Conservation (phyloP, 2,888 invertebrate species). For the Atherix ibis region DNA sequence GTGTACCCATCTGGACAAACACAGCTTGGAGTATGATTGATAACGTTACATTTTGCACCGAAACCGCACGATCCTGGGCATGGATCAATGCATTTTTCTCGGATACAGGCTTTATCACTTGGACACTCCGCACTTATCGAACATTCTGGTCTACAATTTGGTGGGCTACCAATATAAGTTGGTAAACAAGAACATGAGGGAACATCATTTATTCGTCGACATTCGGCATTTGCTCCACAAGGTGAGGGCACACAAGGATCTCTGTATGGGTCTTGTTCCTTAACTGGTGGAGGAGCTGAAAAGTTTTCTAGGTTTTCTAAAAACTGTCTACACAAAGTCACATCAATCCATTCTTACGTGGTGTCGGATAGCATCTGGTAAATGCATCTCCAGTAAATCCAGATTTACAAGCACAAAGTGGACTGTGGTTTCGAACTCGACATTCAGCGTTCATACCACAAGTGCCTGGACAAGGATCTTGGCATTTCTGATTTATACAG, state of each 20-base stretch:
- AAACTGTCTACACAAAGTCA: too few relatives aligned
- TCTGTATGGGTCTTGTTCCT: conserved; percentile 17
- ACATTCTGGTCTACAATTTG: conserved; percentile 59
- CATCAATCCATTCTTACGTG: conserved; percentile 38
- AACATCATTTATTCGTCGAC: conserved; percentile 40
- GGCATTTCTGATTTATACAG: conserved; percentile 49
- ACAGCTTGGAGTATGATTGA: conserved; percentile 54
- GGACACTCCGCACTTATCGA: conserved; percentile 55
- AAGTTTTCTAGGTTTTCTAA: background rate
- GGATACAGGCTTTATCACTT: conserved; percentile 54
- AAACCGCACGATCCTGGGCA: conserved; percentile 57
- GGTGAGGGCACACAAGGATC: conserved; percentile 55
- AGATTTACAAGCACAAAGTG: conserved; percentile 48
- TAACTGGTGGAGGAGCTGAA: conserved; percentile 10
- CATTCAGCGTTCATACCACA: conserved; percentile 56
- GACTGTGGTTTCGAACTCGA: conserved; percentile 44
- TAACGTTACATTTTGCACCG: conserved; percentile 45
- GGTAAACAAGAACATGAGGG: conserved; percentile 51
- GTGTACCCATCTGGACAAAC: conserved; percentile 42
- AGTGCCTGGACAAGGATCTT: conserved; percentile 53
- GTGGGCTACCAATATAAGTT: conserved; percentile 50
- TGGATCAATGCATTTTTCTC: conserved; percentile 54
- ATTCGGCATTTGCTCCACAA: conserved; percentile 50
- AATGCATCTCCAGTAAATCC: conserved; percentile 56
- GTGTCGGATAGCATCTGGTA: conserved; percentile 19